A percentile compares a stretch with the other conserved stretches of the same genome.
Conservation (phyloP, 2,888 invertebrate genomes). For the Lamellibrachia columna region DNA sequence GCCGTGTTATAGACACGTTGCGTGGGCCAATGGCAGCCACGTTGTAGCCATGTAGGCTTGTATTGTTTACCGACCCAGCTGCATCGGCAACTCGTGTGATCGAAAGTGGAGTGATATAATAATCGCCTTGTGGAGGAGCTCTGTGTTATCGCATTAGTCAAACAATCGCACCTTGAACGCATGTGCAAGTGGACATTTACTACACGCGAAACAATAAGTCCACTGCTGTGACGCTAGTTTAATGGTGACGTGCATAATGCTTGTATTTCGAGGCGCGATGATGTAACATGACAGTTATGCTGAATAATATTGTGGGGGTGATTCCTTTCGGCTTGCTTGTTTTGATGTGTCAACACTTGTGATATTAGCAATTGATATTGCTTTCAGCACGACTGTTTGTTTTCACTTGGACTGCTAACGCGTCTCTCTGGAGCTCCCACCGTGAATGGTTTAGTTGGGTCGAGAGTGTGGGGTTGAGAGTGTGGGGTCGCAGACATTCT, state of each 20-base stretch:
- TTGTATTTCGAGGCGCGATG: not conserved
- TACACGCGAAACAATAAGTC: not conserved
- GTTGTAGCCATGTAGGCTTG: not conserved
- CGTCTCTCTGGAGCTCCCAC: not conserved
- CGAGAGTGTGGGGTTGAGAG: not conserved
- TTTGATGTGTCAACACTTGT: not conserved
- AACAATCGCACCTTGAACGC: not conserved
- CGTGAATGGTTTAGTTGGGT: not conserved
- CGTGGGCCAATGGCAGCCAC: not conserved
- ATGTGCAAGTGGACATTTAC: not conserved
- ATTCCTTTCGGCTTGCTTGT: too few species aligned
- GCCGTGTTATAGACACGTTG: not conserved
- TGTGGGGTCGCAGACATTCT: not conserved
- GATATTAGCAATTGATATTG: not conserved
- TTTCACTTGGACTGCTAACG: not conserved
- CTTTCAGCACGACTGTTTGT: not conserved
- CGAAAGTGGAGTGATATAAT: not conserved
- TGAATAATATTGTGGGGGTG: not conserved
- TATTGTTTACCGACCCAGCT: not conserved
- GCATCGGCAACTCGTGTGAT: not conserved
- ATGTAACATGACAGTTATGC: too few species aligned
- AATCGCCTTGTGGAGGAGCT: not conserved
- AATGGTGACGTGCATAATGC: not conserved
- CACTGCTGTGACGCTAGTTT: not conserved
- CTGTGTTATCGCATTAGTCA: not conserved